phyloP scores from a whole-genome alignment of 1,140 invertebrate genomes.

The Tachypleus tridentatus region DNA sequence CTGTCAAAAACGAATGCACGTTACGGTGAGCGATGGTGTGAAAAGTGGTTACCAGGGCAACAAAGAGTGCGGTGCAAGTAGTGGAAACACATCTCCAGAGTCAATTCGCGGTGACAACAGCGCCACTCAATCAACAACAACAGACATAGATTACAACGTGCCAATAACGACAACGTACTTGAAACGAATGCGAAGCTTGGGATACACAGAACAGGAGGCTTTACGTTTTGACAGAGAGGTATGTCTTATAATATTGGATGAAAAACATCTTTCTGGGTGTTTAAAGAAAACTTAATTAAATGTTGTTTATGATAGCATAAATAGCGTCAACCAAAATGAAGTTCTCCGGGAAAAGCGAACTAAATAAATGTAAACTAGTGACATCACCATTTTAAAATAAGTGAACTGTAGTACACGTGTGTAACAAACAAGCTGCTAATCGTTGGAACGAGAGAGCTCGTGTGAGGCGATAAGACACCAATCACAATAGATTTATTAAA shows the following conservation, averaged over 20 bases:
- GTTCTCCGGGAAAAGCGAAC: no score
- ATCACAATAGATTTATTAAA: no score
- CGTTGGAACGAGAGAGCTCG: no score
- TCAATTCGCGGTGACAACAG: neutral
- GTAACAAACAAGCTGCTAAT: no score
- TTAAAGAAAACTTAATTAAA: neutral
- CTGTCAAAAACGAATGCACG: conserved; percentile 73
- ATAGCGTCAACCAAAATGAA: neutral
- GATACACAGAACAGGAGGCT: conserved; percentile 22
- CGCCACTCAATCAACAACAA: neutral
- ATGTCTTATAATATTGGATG: neutral
- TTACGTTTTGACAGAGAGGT: conserved; percentile 17
- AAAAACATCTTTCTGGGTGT: no score
- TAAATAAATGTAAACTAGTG: no score
- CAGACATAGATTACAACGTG: conserved; percentile 57
- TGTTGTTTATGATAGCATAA: conserved; percentile 2
- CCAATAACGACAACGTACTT: conserved; percentile 75
- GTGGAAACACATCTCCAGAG: neutral
- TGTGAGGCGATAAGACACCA: no score
- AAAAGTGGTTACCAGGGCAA: conserved; percentile 2
- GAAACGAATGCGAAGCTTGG: conserved; percentile 43
- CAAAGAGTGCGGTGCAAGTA: conserved; percentile 1
- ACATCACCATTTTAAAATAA: no score
- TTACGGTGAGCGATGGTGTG: conserved; percentile 27
- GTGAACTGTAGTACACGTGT: no score